Percentiles rank a stretch among this genome's conserved stretches.
Conservation (phyloP, 2,797 vertebrate species). For the Dallia pectoralis region DNA sequence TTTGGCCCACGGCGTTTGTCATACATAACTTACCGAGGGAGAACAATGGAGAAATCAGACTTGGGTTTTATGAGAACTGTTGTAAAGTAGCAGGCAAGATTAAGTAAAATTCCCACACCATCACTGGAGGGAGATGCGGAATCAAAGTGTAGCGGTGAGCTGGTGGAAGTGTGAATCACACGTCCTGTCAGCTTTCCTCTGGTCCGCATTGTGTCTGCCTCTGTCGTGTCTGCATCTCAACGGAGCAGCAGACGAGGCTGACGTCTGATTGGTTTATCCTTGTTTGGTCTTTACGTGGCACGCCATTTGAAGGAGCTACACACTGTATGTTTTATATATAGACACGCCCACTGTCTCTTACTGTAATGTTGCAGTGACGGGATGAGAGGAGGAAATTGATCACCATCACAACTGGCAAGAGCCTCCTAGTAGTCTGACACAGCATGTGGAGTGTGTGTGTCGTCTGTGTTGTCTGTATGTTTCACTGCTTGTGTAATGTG, state of each 20-base stretch:
- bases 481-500: constrained; percentile 30
- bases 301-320: constrained; percentile 37
- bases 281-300: constrained; percentile 27
- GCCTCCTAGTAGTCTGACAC: constrained; percentile 26
- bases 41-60: constrained; percentile 84
- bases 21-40: constrained; percentile 81
- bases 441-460: constrained; percentile 11
- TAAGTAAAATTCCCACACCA: constrained; percentile 80
- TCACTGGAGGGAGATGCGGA: constrained; percentile 78
- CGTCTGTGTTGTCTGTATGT: constrained; percentile 21
- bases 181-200: constrained; percentile 79
- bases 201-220: constrained; percentile 73
- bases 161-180: constrained; percentile 76
- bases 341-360: constrained; percentile 16
- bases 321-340: constrained; percentile 24
- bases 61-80: constrained; percentile 70
- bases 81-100: constrained; percentile 77
- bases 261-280: constrained; percentile 32
- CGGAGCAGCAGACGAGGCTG: constrained; percentile 47
- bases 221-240: constrained; percentile 49
- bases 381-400: constrained; percentile 26
- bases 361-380: constrained; percentile 16
- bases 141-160: constrained; percentile 81
- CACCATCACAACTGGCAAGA: constrained; percentile 35
- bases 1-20: constrained; percentile 83